Base-by-base conservation (phyloP, 2,888 invertebrate genomes). In the Clunio marinus region DNA sequence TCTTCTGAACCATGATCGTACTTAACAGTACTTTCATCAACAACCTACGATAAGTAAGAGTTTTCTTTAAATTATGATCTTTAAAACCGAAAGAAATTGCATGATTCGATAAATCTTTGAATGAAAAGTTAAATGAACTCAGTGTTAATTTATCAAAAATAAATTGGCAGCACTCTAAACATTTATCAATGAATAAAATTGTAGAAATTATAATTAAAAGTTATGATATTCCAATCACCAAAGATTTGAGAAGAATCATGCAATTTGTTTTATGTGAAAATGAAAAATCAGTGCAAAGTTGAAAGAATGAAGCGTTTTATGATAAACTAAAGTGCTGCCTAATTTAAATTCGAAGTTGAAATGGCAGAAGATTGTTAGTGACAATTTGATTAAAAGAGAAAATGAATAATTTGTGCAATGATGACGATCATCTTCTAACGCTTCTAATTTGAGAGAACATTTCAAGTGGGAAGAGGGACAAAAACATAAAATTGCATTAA, bases 11-110 rank as follows among this genome's bases (percentile, higher is more conserved):
- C 45, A 15, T 4, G 32, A 4, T 89, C 90, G 55, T 88, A 88
- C 71, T 88, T 84, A 35, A 87, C 85, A 72, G 83, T 84, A 73
- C 88, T 88, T 76, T 92, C 91, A 78, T 93, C 93, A 69, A 93
- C 90, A 70, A 93, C 93, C 92, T 93, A 45, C 45, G 15, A 45
- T n/a, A 15, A 15, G 4, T n/a, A 13, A 41, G 13, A 7, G 13
- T n/a, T 41, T 32, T 32, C 32, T 32, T 32, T 32, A n/a, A 41
- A 5, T 17, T 51, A 32, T 20, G 22, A 20, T n/a, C n/a, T n/a
- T n/a, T n/a, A n/a, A n/a, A n/a, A n/a, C 5, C 17, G 7, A 17
- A 20, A 22, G 51, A 15, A 17, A 51, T 7, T 17, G 10, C 51
- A 51, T 41, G 41, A 41, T 41, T 41, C 41, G 15, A 41, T n/a